phyloP scores from a whole-genome alignment of 2,888 invertebrate species.

The Spisula solida region DNA sequence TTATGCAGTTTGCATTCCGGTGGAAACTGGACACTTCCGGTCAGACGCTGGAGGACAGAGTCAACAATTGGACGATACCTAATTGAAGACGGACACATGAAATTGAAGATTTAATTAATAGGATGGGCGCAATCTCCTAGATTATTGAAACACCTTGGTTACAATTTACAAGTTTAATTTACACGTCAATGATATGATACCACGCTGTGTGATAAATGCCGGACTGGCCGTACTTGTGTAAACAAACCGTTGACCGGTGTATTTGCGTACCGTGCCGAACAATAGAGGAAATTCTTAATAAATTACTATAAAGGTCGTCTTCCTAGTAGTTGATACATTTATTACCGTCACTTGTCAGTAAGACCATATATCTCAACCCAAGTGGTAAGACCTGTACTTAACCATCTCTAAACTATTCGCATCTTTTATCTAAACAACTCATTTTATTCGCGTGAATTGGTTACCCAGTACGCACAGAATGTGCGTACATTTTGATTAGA shows the following conservation, averaged over 20 bases:
- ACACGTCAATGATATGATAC: slow-evolving; percentile 56
- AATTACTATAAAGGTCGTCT: slow-evolving; percentile 42
- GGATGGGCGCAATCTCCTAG: slow-evolving; percentile 31
- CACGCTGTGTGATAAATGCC: slow-evolving; percentile 58
- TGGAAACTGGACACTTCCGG: slow-evolving; percentile 25
- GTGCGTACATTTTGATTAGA: not conserved
- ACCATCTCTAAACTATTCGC: not conserved
- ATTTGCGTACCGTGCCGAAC: slow-evolving; percentile 47
- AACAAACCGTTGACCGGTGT: slow-evolving; percentile 49
- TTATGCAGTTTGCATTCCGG: slow-evolving; percentile 35
- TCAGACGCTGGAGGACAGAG: slow-evolving; percentile 28
- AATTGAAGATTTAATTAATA: slow-evolving; percentile 60
- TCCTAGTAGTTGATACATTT: slow-evolving; percentile 36
- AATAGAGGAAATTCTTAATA: slow-evolving; percentile 44
- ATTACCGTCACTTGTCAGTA: slow-evolving; percentile 41
- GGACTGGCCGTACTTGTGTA: slow-evolving; percentile 55
- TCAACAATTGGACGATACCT: slow-evolving; percentile 42
- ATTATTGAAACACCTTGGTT: slow-evolving; percentile 49
- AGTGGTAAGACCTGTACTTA: slow-evolving; percentile 13
- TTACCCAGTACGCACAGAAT: not conserved
- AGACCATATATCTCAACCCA: slow-evolving; percentile 39
- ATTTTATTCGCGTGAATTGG: not conserved
- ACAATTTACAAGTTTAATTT: slow-evolving; percentile 59
- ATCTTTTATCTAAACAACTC: not conserved
- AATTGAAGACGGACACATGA: slow-evolving; percentile 50